Evolutionary conservation across 2,888 invertebrate species (phyloP).

Genomic region (Anarsia innoxiella): DNA sequence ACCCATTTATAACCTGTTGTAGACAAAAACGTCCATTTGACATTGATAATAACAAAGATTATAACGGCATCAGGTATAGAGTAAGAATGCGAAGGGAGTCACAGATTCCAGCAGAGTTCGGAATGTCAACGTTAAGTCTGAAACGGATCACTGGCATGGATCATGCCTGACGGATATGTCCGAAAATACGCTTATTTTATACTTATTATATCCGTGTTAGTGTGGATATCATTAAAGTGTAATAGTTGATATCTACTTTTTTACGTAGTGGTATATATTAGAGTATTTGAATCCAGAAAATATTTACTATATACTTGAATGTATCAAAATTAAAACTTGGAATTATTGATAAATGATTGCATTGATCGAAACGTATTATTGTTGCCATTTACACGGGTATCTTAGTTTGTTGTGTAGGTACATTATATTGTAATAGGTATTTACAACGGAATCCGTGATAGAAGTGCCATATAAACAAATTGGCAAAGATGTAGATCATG

Average conservation of each 20-base stretch:
- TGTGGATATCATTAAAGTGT: conserved; percentile 54
- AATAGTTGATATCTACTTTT: conserved; percentile 63
- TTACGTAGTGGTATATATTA: conserved; percentile 53
- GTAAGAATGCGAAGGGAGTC: conserved; percentile 11
- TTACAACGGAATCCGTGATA: conserved; percentile 50
- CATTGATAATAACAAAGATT: neutral
- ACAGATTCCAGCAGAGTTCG: conserved; percentile 22
- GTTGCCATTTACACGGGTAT: conserved; percentile 39
- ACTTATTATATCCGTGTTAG: conserved; percentile 65
- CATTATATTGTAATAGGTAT: conserved; percentile 31
- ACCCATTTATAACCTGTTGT: too few species aligned
- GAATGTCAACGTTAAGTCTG: conserved; percentile 59
- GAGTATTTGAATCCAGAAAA: conserved; percentile 32
- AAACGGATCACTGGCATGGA: conserved; percentile 58
- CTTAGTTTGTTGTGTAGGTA: conserved; percentile 28
- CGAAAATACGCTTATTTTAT: conserved; percentile 74
- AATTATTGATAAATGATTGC: conserved; percentile 32
- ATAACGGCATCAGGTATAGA: neutral
- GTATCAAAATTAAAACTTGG: conserved; percentile 38
- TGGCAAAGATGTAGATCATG: conserved; percentile 31
- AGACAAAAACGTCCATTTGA: too few species aligned
- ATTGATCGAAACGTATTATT: conserved; percentile 22
- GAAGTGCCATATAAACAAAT: conserved; percentile 54
- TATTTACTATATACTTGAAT: conserved; percentile 37
- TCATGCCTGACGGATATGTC: conserved; percentile 57